Evolutionary conservation across 2,888 invertebrate species (phyloP).

Genomic region (Lacanobia oleracea): DNA sequence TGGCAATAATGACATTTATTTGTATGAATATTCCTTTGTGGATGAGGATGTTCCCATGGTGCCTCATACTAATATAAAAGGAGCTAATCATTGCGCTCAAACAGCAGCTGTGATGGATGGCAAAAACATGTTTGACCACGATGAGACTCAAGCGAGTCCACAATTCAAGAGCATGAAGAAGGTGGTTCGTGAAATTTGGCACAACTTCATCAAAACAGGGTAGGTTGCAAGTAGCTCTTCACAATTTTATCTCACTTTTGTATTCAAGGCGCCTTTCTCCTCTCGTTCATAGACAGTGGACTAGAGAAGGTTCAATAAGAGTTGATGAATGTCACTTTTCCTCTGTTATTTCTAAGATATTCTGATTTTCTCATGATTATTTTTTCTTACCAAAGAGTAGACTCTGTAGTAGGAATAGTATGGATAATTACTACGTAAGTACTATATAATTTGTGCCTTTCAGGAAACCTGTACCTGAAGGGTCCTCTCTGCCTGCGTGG

Average conservation of each 20-base stretch:
- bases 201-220: constrained; percentile 70
- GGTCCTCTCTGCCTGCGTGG: constrained; percentile 66
- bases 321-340: too few relatives aligned
- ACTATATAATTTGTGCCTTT: constrained; percentile 13
- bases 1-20: constrained; percentile 74
- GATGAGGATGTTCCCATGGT: constrained; percentile 65
- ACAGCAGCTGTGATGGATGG: constrained; percentile 62
- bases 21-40: constrained; percentile 75
- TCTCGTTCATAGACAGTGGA: background rate
- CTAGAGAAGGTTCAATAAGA: too few relatives aligned
- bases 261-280: background rate
- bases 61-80: constrained; percentile 63
- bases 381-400: background rate
- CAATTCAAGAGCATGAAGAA: constrained; percentile 65
- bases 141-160: constrained; percentile 50
- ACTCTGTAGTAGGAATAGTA: background rate
- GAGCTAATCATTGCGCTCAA: constrained; percentile 72
- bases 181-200: constrained; percentile 72
- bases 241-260: background rate
- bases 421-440: background rate
- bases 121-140: background rate
- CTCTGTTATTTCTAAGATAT: too few relatives aligned
- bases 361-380: background rate
- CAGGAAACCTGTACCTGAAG: constrained; percentile 71
- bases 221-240: background rate